Evolutionary conservation across 2,888 invertebrate species (phyloP).

Genomic region (Glomeris marginata): DNA sequence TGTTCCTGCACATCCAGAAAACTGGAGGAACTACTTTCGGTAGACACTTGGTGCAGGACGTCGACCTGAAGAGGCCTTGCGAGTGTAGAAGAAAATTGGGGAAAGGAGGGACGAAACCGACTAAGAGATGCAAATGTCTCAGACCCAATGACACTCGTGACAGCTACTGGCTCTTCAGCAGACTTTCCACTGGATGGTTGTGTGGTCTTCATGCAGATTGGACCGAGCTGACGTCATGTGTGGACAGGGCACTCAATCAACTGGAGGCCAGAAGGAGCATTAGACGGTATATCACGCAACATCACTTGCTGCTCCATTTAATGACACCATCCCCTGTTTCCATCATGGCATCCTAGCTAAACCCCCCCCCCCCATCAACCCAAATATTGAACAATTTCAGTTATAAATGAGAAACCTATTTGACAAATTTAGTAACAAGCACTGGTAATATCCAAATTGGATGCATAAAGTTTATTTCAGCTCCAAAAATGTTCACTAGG

Average conservation of each 20-base stretch:
- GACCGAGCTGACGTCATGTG: slow-evolving; percentile 88
- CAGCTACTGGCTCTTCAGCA: slow-evolving; percentile 93
- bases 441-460: no score
- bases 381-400: no score
- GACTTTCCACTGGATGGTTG: slow-evolving; percentile 94
- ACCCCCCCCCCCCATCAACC: no score
- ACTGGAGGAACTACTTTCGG: slow-evolving; percentile 97
- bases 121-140: slow-evolving; percentile 49
- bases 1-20: slow-evolving; percentile 97
- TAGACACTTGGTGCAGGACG: slow-evolving; percentile 84
- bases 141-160: slow-evolving; percentile 32
- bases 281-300: slow-evolving; percentile 35
- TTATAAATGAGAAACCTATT: no score
- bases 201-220: slow-evolving; percentile 98
- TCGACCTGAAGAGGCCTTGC: slow-evolving; percentile 84
- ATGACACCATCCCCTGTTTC: no score
- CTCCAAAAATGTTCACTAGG: no score
- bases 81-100: slow-evolving; percentile 66
- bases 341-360: no score
- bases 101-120: slow-evolving; percentile 2
- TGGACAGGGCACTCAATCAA: slow-evolving; percentile 77
- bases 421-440: no score
- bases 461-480: no score
- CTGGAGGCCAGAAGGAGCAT: slow-evolving; percentile 69
- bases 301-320: background rate